Conservation (phyloP, 2,113 vertebrate species). For the Cottus gobio region DNA sequence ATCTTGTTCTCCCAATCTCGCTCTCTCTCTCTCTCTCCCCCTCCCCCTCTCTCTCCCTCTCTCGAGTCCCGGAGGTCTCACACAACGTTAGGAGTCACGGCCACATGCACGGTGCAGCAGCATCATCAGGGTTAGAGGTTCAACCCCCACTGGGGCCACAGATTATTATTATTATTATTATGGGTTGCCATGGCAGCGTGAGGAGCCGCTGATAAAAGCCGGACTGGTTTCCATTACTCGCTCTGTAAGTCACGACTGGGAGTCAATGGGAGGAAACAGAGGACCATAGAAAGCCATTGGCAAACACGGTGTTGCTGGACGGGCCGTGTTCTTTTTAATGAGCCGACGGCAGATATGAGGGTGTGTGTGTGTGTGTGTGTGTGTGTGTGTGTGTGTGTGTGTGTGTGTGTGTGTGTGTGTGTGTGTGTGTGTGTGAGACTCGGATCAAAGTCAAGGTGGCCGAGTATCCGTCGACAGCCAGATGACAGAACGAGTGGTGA, state of each 20-base stretch:
- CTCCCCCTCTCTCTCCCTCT: too few relatives aligned
- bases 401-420: slow-evolving; percentile 5
- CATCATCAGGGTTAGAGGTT: slow-evolving; percentile 47
- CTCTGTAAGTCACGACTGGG: slow-evolving; percentile 14
- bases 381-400: too few relatives aligned
- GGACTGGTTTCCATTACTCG: slow-evolving; percentile 41
- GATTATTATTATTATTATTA: not conserved
- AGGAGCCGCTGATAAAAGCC: slow-evolving; percentile 13
- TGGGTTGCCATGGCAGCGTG: slow-evolving; percentile 10
- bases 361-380: too few relatives aligned
- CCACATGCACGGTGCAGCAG: too few relatives aligned
- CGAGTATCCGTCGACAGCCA: slow-evolving; percentile 15
- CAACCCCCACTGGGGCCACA: slow-evolving; percentile 24
- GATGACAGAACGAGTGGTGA: slow-evolving; percentile 15
- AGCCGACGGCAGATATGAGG: slow-evolving; percentile 31
- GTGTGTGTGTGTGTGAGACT: slow-evolving; percentile 27
- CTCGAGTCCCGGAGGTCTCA: too few relatives aligned
- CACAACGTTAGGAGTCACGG: too few relatives aligned
- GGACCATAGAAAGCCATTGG: too few relatives aligned
- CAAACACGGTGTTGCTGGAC: not conserved
- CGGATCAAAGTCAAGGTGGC: slow-evolving; percentile 49
- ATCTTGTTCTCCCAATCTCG: too few relatives aligned
- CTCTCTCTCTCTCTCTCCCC: too few relatives aligned
- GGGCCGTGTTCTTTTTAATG: slow-evolving; percentile 38
- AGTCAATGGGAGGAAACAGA: too few relatives aligned